Conservation (phyloP, 1,140 invertebrate species). For the Hylaeus volcanicus region DNA sequence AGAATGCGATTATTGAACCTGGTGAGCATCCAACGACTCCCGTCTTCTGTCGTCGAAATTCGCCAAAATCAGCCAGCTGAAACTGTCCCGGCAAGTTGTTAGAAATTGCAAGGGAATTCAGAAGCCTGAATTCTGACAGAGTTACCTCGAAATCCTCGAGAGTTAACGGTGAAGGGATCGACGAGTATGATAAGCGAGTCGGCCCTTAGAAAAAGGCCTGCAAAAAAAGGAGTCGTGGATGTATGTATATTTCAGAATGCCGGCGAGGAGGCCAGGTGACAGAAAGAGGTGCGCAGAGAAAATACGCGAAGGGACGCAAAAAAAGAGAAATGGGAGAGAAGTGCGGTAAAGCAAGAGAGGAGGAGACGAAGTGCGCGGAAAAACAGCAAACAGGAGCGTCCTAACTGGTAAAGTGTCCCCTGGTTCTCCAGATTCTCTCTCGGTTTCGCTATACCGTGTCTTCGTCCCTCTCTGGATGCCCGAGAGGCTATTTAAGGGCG, state of each 20-base stretch:
- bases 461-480: conserved; percentile 18
- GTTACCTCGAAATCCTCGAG: neutral
- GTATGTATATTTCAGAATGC: conserved; percentile 6
- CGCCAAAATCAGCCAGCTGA: too few relatives aligned
- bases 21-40: too few relatives aligned
- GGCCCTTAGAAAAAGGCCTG: conserved; percentile 12
- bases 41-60: too few relatives aligned
- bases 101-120: too few relatives aligned
- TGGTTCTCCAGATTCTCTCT: conserved; percentile 19
- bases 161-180: neutral
- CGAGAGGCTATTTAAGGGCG: conserved; percentile 45
- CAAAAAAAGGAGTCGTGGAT: neutral
- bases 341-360: neutral
- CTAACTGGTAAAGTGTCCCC: conserved; percentile 47
- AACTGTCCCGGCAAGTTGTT: too few relatives aligned
- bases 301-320: too few relatives aligned
- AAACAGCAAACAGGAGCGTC: conserved; percentile 47
- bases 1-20: too few relatives aligned
- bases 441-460: neutral
- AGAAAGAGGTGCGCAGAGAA: neutral
- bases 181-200: neutral
- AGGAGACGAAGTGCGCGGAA: conserved; percentile 5
- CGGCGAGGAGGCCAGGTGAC: neutral
- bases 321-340: too few relatives aligned
- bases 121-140: too few relatives aligned